Base-by-base conservation (phyloP, 2,113 vertebrate species). In the Sinocyclocheilus anshuiensis region DNA sequence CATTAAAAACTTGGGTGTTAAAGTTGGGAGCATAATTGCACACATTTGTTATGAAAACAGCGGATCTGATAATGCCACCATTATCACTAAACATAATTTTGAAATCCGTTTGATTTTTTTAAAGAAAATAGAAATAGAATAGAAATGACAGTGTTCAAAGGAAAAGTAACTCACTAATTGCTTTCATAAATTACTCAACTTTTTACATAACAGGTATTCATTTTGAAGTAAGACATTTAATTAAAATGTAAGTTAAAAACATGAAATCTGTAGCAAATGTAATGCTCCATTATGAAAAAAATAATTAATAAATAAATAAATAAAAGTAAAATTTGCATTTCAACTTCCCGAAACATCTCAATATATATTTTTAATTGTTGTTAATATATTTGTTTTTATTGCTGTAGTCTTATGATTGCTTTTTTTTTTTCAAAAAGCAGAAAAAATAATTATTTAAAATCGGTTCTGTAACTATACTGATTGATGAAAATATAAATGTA, bases 41-140 rank as follows among this genome's bases (percentile, higher is more conserved):
- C 82, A 59, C 29, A 33, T n/a, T 11, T 57, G 72, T 84, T 67
- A n/a, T 53, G 74, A 33, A 36, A 7, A 67, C 36, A 65, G 39
- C 15, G 65, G 63, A 74, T 33, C 18, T 77, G 65, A 69, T 26
- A 7, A 24, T 20, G 55, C 26, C 9, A 26, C 7, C n/a, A 72
- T 39, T 67, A 42, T 10, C 69, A 42, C 4, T 42, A 72, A 69
- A 81, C 16, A 53, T 18, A 86, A 91, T 91, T 89, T 87, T 86
- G 24, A 55, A 89, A 39, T 39, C 18, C 1, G 8, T 4, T 39
- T 71, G 67, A 71, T 69, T 9, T 20, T 26, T 24, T 29, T 29
- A 16, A 20, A 57, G 18, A 16, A 16, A 55, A 55, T 50, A 55
- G 16, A 18, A 55, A 55, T 13, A 53, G 13, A 50, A 16, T 53